Conservation (phyloP, 1,140 invertebrate genomes). For the Procambarus clarkii region DNA sequence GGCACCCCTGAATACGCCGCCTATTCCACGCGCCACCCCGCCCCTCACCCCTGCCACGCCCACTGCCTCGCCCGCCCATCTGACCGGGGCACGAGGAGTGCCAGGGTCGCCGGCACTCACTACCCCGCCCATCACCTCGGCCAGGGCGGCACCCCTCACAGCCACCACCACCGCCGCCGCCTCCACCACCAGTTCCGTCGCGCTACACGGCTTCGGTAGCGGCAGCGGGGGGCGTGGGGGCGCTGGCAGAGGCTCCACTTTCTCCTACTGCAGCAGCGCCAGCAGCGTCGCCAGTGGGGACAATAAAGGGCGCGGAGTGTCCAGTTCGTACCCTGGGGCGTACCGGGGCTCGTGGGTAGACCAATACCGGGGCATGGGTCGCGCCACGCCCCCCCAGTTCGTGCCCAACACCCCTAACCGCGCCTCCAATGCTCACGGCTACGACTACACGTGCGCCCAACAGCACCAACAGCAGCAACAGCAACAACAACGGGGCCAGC, state of each 20-base stretch:
- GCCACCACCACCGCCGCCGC: conserved; percentile 40
- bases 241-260: conserved; percentile 46
- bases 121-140: conserved; percentile 57
- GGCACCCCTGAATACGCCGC: conserved; percentile 83
- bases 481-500: conserved; percentile 81
- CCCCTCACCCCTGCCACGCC: conserved; percentile 83
- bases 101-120: conserved; percentile 53
- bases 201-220: conserved; percentile 38
- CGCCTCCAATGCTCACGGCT: conserved; percentile 59
- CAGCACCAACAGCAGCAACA: conserved; percentile 74
- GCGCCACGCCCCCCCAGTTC: conserved; percentile 72
- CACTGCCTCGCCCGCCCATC: conserved; percentile 75
- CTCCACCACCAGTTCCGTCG: conserved; percentile 51
- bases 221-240: conserved; percentile 41
- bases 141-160: conserved; percentile 56
- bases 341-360: conserved; percentile 66
- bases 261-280: conserved; percentile 57
- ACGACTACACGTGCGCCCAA: conserved; percentile 64
- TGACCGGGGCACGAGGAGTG: conserved; percentile 80
- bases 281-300: conserved; percentile 65
- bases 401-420: conserved; percentile 56
- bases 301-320: conserved; percentile 51
- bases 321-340: conserved; percentile 46
- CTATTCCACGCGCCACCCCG: conserved; percentile 76
- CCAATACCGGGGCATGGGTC: conserved; percentile 56